phyloP scores from a whole-genome alignment of 2,888 invertebrate species.

The Papilio demoleus region DNA sequence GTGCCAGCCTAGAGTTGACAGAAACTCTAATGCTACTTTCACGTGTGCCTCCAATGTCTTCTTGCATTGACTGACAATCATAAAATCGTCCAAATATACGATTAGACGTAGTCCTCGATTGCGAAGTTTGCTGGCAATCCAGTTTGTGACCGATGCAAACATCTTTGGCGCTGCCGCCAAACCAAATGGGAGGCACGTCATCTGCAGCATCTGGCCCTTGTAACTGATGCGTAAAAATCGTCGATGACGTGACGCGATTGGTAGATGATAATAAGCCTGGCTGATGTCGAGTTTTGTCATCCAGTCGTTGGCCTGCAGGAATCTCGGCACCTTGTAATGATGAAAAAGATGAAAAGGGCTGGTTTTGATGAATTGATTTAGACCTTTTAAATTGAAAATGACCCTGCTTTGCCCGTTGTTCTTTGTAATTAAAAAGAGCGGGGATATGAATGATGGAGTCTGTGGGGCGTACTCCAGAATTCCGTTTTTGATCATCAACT shows the following conservation, averaged over 20 bases:
- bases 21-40: background rate
- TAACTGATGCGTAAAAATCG: conserved; percentile 35
- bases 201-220: too few species aligned
- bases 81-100: conserved; percentile 42
- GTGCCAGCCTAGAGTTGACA: background rate
- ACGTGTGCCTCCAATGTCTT: background rate
- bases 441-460: conserved; percentile 35
- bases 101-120: conserved; percentile 39
- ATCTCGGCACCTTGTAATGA: conserved; percentile 34
- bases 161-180: too few species aligned
- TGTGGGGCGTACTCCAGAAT: background rate
- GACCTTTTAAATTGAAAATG: conserved; percentile 42
- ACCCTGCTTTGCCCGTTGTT: conserved; percentile 32
- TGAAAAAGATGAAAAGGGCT: conserved; percentile 41
- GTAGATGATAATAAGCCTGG: conserved; percentile 43
- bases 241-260: conserved; percentile 35
- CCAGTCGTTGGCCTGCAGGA: conserved; percentile 43
- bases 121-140: too few species aligned
- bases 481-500: conserved; percentile 26
- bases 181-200: too few species aligned
- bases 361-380: conserved; percentile 39
- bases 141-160: too few species aligned
- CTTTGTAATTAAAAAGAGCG: conserved; percentile 36
- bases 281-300: conserved; percentile 42
- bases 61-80: background rate